Evolutionary conservation across 1,140 invertebrate species (phyloP).

Genomic region (Ceratitis capitata): DNA sequence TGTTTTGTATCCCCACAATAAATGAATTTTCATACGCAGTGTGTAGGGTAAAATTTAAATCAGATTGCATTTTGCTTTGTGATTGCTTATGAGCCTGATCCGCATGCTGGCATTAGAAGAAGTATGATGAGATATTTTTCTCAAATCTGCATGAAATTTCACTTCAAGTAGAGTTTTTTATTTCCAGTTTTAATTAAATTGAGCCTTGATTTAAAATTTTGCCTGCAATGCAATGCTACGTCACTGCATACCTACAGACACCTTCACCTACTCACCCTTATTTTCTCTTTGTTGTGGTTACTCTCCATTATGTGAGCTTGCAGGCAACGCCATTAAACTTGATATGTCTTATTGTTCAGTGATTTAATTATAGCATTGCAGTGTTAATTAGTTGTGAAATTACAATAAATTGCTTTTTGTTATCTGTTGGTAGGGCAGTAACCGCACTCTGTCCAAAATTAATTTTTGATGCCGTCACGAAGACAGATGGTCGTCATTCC

Average conservation of each 20-base stretch:
- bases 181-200: background rate
- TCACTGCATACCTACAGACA: background rate
- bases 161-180: background rate
- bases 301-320: background rate
- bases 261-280: too few relatives aligned
- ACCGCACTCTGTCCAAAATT: too few relatives aligned
- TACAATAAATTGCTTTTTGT: constrained; percentile 49
- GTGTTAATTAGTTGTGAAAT: constrained; percentile 51
- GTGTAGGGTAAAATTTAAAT: background rate
- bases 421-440: too few relatives aligned
- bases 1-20: background rate
- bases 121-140: too few relatives aligned
- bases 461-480: too few relatives aligned
- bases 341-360: background rate
- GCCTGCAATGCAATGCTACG: background rate
- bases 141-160: background rate
- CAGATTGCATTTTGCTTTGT: background rate
- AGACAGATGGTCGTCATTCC: too few relatives aligned
- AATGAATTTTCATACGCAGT: background rate
- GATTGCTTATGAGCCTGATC: background rate
- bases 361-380: constrained; percentile 45
- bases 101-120: too few relatives aligned
- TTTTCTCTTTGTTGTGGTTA: background rate
- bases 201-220: background rate
- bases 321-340: background rate